Base-by-base conservation (phyloP, 2,888 invertebrate species). In the Nephrotoma appendiculata region DNA sequence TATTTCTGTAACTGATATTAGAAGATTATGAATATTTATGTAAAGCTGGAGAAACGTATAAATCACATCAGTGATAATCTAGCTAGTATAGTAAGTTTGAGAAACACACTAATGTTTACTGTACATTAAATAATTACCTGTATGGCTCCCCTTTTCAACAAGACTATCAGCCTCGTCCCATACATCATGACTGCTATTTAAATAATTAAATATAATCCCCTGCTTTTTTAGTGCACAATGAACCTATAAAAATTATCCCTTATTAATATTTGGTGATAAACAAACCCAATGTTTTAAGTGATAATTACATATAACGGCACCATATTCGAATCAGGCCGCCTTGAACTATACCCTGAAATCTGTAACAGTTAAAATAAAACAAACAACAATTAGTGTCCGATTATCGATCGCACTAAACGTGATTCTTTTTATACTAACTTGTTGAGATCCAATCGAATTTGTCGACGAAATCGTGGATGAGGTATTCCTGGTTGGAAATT, bases 121-220 rank as follows among this genome's bases (percentile, higher is more conserved):
- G 5, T 5, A 52, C 1, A 19, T 5, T 52, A 12, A 52, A 15
- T 52, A 52, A 52, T 71, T 91, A 98, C 98, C 97, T 93, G 95
- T 95, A 91, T 96, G 95, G 89, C 95, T 94, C 88, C 96, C 94
- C 87, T 94, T 94, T 88, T 94, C 93, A 88, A 97, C 96, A 88
- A 97, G 92, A 86, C 92, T 91, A 90, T 97, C 97, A 7, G 98
- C 98, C 92, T 96, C 96, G 91, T 98, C 98, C 98, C 98, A 98
- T 89, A 97, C 93, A 88, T 98, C 98, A 92, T 97, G 96, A 90
- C 96, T 95, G 88, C 95, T 95, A 88, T 96, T 93, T 89, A 98
- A 93, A 93, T 96, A 95, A 89, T 94, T 94, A 91, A 96, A 95
- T 91, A 96, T 95, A 90, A 95, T 94, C 91, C 96, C 95, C 91